Evolutionary conservation across 1,140 invertebrate genomes (phyloP), one percentile per base, ranked within the genome.

Genomic region (Saxidomus purpurata): DNA sequence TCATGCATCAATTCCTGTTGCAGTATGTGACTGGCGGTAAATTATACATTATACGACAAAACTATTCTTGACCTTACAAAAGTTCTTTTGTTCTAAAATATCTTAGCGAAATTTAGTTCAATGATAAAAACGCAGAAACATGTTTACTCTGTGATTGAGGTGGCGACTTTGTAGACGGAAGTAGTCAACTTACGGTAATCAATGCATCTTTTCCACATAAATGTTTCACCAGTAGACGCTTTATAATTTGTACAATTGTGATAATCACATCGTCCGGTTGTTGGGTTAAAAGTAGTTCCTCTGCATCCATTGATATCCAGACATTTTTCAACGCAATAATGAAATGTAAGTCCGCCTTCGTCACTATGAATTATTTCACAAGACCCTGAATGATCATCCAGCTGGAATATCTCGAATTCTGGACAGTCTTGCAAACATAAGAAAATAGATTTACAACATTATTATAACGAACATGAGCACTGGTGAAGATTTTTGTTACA

Each of bases 251-350:
- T 55, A 34, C 77, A 80, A 36, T 59, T 59, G 28, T 80, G 77
- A 47, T 55, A 80, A 55, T 59, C 47, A 59, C 77, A 80, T 19
- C 28, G 17, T 36, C 22, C 17, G 1, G 34, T 22, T 1, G 43
- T 59, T n/a, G 28, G 8, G 31, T 80, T 59, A 38, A 55, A 80
- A 34, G 77, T 80, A 6, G 52, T 59, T 15, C 47, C 43, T 52
- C 77, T 80, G 31, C 77, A 80, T 52, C 77, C 77, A 25, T 17
- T 8, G 6, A 80, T n/a, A 31, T 80, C 77, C 22, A 80, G 25
- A 47, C 77, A 80, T 22, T 47, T 38, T 52, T 80, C 77, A 15
- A 80, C 34, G 34, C 77, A 80, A n/a, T 55, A 80, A 3, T 52
- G 1, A 15, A 80, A 55, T 0, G n/a, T 36, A 36, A 80, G 17